phyloP scores from a whole-genome alignment of 2,888 invertebrate species.

The Nipponacmea schrenckii region DNA sequence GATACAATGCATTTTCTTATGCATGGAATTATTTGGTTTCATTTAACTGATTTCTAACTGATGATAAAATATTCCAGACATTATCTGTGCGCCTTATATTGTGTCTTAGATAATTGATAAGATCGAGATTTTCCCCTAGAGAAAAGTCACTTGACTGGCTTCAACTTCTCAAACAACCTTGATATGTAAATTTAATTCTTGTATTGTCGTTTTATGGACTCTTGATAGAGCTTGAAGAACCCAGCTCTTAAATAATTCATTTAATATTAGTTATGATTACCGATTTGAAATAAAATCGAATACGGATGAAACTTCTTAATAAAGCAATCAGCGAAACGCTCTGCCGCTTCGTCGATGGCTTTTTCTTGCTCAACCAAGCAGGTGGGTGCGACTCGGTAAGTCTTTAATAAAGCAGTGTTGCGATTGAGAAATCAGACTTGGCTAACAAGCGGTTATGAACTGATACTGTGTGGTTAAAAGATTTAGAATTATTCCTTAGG shows the following conservation, averaged over 20 bases:
- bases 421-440: not conserved
- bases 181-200: not conserved
- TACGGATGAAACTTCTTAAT: not conserved
- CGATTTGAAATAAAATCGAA: conserved; percentile 1
- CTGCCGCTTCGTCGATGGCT: not conserved
- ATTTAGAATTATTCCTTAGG: too few species aligned
- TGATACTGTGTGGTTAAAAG: too few species aligned
- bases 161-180: not conserved
- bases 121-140: not conserved
- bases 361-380: not conserved
- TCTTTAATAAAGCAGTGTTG: not conserved
- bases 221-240: not conserved
- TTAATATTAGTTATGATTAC: not conserved
- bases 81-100: too few species aligned
- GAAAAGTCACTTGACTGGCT: not conserved
- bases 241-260: not conserved
- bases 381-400: not conserved
- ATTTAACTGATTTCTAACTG: too few species aligned
- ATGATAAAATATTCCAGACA: too few species aligned
- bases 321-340: not conserved
- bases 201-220: not conserved
- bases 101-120: too few species aligned
- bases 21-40: too few species aligned
- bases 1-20: too few species aligned
- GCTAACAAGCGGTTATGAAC: not conserved